phyloP scores from a whole-genome alignment of 2,888 invertebrate genomes.

The Malachius bipustulatus region DNA sequence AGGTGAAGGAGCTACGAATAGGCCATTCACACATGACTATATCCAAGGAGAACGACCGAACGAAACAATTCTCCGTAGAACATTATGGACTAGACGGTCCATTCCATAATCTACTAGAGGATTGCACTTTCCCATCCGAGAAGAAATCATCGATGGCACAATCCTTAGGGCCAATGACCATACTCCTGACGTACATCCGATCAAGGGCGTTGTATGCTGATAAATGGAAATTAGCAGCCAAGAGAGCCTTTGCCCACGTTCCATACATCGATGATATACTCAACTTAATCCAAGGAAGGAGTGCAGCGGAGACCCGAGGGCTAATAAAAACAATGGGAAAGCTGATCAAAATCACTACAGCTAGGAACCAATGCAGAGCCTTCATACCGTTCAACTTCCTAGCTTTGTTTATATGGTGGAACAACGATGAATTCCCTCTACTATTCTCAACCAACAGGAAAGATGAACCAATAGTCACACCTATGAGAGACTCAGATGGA shows the following conservation, averaged over 20 bases:
- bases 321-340: constrained; percentile 12
- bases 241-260: constrained; percentile 17
- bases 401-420: too few species aligned
- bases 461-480: too few species aligned
- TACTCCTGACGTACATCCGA: constrained; percentile 15
- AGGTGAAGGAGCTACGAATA: constrained; percentile 14
- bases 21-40: constrained; percentile 16
- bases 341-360: constrained; percentile 12
- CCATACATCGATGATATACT: constrained; percentile 20
- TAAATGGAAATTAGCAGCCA: constrained; percentile 21
- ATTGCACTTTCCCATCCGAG: constrained; percentile 18
- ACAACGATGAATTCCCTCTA: too few species aligned
- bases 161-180: constrained; percentile 19
- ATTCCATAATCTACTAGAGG: constrained; percentile 18
- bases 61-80: constrained; percentile 5
- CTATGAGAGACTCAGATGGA: too few species aligned
- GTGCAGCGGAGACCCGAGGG: constrained; percentile 10
- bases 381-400: constrained; percentile 12
- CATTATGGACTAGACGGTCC: constrained; percentile 14
- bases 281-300: constrained; percentile 9
- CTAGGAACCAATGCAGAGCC: constrained; percentile 14
- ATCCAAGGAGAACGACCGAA: constrained; percentile 11
- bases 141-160: constrained; percentile 20
- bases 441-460: too few species aligned
- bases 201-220: constrained; percentile 12